Evolutionary conservation across 2,797 vertebrate genomes (phyloP).

Genomic region (Poecilia wingei): DNA sequence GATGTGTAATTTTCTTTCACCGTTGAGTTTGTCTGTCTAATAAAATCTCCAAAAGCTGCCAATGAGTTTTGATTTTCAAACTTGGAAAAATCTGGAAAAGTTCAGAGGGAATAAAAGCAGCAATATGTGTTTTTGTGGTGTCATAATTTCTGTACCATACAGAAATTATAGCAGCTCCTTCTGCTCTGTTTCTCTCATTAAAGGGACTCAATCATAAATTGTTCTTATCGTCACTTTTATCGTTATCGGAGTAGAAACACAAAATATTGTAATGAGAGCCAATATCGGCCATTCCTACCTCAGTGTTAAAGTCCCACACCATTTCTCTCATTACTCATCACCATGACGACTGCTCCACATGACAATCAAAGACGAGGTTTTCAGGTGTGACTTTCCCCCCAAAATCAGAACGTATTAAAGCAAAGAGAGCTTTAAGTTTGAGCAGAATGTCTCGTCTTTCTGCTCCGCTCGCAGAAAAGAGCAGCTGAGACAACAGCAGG

Average conservation of each 20-base stretch:
- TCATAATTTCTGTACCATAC: too few relatives aligned
- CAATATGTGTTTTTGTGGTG: neutral
- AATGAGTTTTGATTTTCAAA: neutral
- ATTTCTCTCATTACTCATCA: constrained; percentile 65
- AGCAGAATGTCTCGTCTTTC: constrained; percentile 34
- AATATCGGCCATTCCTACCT: too few relatives aligned
- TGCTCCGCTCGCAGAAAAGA: constrained; percentile 35
- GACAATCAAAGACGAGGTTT: constrained; percentile 67
- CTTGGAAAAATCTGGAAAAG: neutral
- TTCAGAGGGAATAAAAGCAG: neutral
- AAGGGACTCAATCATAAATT: too few relatives aligned
- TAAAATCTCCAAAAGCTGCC: neutral
- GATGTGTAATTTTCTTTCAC: neutral
- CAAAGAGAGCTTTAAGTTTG: constrained; percentile 15
- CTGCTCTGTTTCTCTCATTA: too few relatives aligned
- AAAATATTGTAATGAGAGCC: neutral
- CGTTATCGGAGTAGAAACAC: constrained; percentile 5
- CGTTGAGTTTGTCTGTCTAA: neutral
- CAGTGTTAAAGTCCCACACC: constrained; percentile 25
- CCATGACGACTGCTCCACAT: constrained; percentile 65
- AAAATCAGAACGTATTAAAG: constrained; percentile 10
- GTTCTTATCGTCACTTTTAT: too few relatives aligned
- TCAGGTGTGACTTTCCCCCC: constrained; percentile 24
- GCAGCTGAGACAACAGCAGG: constrained; percentile 70
- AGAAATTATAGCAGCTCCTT: too few relatives aligned